Evolutionary conservation across 2,797 vertebrate genomes (phyloP).

Genomic region (Decapterus maruadsi): DNA sequence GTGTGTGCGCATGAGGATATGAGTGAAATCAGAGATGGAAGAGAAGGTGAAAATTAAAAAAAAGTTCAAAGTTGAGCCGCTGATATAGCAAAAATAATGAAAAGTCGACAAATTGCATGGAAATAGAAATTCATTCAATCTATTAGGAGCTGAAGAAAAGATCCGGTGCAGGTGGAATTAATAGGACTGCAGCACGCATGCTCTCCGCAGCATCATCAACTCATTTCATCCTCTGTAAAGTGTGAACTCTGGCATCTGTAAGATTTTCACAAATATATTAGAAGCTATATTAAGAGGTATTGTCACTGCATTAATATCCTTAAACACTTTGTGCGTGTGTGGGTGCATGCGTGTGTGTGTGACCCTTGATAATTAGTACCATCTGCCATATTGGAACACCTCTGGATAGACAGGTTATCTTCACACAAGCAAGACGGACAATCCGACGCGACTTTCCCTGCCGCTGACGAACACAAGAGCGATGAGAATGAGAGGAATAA

Average conservation of each 20-base stretch:
- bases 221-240: slow-evolving; percentile 50
- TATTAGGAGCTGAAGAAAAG: slow-evolving; percentile 14
- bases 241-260: slow-evolving; percentile 62
- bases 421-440: slow-evolving; percentile 64
- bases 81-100: slow-evolving; percentile 38
- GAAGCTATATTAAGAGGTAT: slow-evolving; percentile 61
- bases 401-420: slow-evolving; percentile 74
- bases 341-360: slow-evolving; percentile 20
- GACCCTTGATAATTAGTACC: slow-evolving; percentile 82
- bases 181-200: slow-evolving; percentile 13
- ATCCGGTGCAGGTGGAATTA: slow-evolving; percentile 13
- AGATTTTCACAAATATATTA: slow-evolving; percentile 52
- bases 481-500: not conserved
- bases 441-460: slow-evolving; percentile 36
- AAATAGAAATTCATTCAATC: slow-evolving; percentile 42
- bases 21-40: slow-evolving; percentile 9
- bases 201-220: slow-evolving; percentile 16
- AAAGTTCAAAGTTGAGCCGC: slow-evolving; percentile 12
- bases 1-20: not conserved
- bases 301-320: slow-evolving; percentile 64
- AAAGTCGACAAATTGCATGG: slow-evolving; percentile 30
- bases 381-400: slow-evolving; percentile 80
- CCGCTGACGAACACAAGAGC: slow-evolving; percentile 14
- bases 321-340: slow-evolving; percentile 35
- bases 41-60: slow-evolving; percentile 31